Evolutionary conservation across 2,113 vertebrate species (phyloP).

Genomic region (Sus scrofa): T2T-Sscrofa CM000829.6:57856501-57857000

Average conservation of each 20-base stretch:
- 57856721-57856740: not conserved
- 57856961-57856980: not conserved
- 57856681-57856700: not conserved
- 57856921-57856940: not conserved
- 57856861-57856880: not conserved
- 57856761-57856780: not conserved
- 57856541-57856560: rapidly evolving
- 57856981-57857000: not conserved
- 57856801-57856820: not conserved
- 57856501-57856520: not conserved
- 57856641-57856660: not conserved
- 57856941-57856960: not conserved
- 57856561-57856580: too few species aligned
- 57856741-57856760: not conserved
- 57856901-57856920: not conserved
- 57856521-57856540: not conserved
- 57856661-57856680: not conserved
- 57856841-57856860: not conserved
- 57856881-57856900: not conserved
- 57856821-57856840: not conserved
- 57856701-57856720: not conserved
- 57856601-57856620: not conserved
- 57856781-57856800: not conserved
- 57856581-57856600: not conserved
- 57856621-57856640: not conserved